Base-by-base conservation (phyloP, 2,888 invertebrate species). In the Sipha maydis region DNA sequence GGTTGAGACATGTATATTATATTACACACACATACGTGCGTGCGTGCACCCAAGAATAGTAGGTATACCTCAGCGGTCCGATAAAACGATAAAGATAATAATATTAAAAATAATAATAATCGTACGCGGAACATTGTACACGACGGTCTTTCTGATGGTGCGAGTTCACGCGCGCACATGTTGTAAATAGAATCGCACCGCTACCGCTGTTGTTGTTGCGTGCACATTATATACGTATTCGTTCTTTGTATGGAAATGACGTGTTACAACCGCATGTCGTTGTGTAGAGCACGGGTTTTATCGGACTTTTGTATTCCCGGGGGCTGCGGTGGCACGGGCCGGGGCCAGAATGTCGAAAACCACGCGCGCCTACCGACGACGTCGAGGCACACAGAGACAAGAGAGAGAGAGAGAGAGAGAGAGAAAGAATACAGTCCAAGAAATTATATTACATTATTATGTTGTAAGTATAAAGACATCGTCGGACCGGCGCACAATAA, bases 181-280 rank as follows among this genome's bases (percentile, higher is more conserved):
- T 34, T 4, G 34, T 34, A 34, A 34, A 34, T 4, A 4, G 2
- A 4, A 34, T 34, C 34, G 34, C 34, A n/a, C n/a, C n/a, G n/a
- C n/a, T n/a, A n/a, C n/a, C 4, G 34, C 34, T 34, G 34, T 4
- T 2, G 34, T 4, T 34, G 34, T 34, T 34, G 34, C 34, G 34
- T 4, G 34, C 34, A 34, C 34, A 34, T 34, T 34, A 4, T 34
- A 34, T 34, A 34, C 34, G n/a, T 21, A 17, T 25, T 7, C 28
- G 38, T 34, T 48, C 85, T 85, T 85, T 85, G 85, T 85, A 85
- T 77, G 85, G 85, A 85, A 77, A 85, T 77, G 85, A 76, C 67
- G 85, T 4, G 77, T 41, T 75, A 56, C 3, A 5, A 38, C n/a
- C 75, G 56, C 25, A 7, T 8, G 25, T 14, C 61, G 38, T 3